Conservation (phyloP, 2,797 vertebrate genomes). For the Rhabdomys pumilio region DNA sequence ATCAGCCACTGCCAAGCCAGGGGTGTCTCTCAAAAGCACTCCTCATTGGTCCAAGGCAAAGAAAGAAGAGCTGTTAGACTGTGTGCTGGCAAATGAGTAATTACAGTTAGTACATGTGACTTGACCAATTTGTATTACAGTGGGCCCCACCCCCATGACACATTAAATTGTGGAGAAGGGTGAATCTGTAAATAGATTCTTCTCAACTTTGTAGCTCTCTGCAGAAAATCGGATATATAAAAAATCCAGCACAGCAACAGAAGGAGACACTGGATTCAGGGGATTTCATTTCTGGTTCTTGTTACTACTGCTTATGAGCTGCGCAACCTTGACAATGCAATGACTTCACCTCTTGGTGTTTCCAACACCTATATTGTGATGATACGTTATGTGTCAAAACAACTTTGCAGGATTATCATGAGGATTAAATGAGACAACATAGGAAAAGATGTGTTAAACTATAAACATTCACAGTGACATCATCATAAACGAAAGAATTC, state of each 20-base stretch:
- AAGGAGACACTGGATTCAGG: not conserved
- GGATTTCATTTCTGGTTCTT: slow-evolving; percentile 64
- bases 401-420: slow-evolving; percentile 54
- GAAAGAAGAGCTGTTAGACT: slow-evolving; percentile 84
- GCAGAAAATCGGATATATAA: slow-evolving; percentile 41
- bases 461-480: not conserved
- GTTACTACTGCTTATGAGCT: slow-evolving; percentile 41
- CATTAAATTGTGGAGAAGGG: slow-evolving; percentile 59
- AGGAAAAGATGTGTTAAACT: slow-evolving; percentile 55
- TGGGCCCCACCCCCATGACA: slow-evolving; percentile 75
- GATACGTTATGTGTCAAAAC: slow-evolving; percentile 55
- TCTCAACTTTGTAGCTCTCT: slow-evolving; percentile 41
- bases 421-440: slow-evolving; percentile 66
- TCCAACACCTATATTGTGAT: slow-evolving; percentile 20
- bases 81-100: slow-evolving; percentile 78
- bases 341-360: slow-evolving; percentile 49
- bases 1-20: slow-evolving; percentile 83
- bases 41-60: slow-evolving; percentile 78
- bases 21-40: slow-evolving; percentile 81
- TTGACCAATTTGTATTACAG: slow-evolving; percentile 71
- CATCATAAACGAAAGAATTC: not conserved
- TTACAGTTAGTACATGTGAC: slow-evolving; percentile 83
- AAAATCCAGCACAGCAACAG: slow-evolving; percentile 53
- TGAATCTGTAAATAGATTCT: slow-evolving; percentile 62
- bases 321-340: slow-evolving; percentile 46